A percentile compares a stretch with the other conserved stretches of the same genome.
Evolutionary conservation across 1,140 invertebrate species (phyloP).

Genomic region (Charaxes varanes): DNA sequence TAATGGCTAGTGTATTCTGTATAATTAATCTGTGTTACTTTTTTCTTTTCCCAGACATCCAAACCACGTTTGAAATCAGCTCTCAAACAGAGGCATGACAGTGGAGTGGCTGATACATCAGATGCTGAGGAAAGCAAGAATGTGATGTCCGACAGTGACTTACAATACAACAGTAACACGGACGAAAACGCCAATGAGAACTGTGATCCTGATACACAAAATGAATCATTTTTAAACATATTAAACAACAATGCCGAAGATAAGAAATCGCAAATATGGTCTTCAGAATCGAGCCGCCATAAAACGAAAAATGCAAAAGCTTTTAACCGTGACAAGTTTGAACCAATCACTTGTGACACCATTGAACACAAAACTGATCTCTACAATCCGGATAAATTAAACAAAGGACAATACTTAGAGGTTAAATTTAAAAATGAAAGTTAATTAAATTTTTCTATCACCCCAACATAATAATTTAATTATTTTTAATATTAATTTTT

Average conservation of each 20-base stretch:
- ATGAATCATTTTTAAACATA: slow-evolving; percentile 29
- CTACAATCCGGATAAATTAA: slow-evolving; percentile 61
- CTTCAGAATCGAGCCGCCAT: slow-evolving; percentile 16
- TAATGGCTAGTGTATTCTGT: no score
- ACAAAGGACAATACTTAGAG: slow-evolving; percentile 68
- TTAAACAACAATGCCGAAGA: slow-evolving; percentile 27
- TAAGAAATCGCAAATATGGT: slow-evolving; percentile 28
- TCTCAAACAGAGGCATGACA: slow-evolving; percentile 59
- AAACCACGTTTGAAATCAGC: slow-evolving; percentile 50
- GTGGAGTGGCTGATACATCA: slow-evolving; percentile 62
- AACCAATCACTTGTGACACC: slow-evolving; percentile 40
- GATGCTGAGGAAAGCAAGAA: slow-evolving; percentile 63
- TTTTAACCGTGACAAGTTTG: slow-evolving; percentile 14
- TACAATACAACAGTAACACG: slow-evolving; percentile 24
- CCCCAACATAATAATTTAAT: no score
- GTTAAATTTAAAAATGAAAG: slow-evolving; percentile 72
- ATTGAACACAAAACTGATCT: slow-evolving; percentile 59
- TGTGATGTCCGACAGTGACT: slow-evolving; percentile 26
- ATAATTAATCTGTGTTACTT: no score
- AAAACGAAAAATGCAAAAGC: slow-evolving; percentile 2
- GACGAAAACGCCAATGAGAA: slow-evolving; percentile 33
- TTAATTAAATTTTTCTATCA: no score
- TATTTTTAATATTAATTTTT: no score
- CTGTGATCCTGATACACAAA: not conserved
- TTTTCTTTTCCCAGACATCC: slow-evolving; percentile 38